These are phyloP conservation scores for Oreocharis arfaki DNA, from an alignment of 2,113 vertebrate species.

Conservation along the genomic window DNA sequence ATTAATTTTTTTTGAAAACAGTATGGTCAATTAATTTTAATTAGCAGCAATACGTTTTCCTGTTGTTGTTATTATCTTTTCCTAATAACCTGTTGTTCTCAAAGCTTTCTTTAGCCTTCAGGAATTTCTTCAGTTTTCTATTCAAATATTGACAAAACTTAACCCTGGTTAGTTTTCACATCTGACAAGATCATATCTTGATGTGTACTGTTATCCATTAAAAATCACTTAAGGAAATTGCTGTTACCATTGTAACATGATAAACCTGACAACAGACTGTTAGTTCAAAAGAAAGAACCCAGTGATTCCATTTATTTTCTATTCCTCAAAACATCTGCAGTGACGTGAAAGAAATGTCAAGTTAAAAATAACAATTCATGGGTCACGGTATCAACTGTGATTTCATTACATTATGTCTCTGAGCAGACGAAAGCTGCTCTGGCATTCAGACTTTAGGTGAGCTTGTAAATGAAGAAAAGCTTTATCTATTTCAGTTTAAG, in stretches of 20 bases:
- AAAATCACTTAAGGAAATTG: slow-evolving; percentile 50
- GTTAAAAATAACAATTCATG: slow-evolving; percentile 56
- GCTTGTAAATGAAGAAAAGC: neutral
- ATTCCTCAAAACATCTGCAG: slow-evolving; percentile 47
- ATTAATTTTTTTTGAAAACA: slow-evolving; percentile 1
- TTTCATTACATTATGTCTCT: neutral
- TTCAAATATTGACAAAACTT: neutral
- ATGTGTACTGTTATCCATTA: slow-evolving; percentile 45
- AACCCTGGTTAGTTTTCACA: neutral
- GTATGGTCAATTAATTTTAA: slow-evolving; percentile 21
- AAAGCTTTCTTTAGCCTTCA: neutral
- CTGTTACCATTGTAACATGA: slow-evolving; percentile 23
- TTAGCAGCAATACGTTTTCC: neutral
- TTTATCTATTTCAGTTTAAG: slow-evolving; percentile 4
- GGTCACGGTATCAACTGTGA: neutral
- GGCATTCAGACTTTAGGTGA: neutral
- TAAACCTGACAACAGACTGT: slow-evolving; percentile 39
- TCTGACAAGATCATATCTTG: slow-evolving; percentile 49
- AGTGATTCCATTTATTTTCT: slow-evolving; percentile 30
- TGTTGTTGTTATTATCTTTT: neutral
- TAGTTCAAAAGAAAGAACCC: slow-evolving; percentile 43
- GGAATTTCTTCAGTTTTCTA: neutral
- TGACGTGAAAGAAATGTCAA: slow-evolving; percentile 58
- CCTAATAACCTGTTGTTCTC: neutral
- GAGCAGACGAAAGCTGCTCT: neutral